Evolutionary conservation across 2,113 vertebrate species (phyloP).

Genomic region (Hydrochoerus hydrochaeris): DNA sequence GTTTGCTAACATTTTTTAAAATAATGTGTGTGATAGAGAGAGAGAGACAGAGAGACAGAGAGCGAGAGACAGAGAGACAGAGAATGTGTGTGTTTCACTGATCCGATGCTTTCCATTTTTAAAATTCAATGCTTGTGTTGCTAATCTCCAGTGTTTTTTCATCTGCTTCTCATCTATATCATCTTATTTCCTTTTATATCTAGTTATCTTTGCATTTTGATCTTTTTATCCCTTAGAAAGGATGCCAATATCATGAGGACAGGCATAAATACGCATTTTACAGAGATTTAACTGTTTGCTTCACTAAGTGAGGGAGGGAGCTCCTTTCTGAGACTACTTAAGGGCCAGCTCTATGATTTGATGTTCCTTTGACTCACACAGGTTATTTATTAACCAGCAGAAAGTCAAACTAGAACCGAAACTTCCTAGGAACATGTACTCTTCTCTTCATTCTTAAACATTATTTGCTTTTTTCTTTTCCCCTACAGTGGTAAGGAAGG

Average conservation of each 20-base stretch:
- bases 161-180: background rate
- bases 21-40: background rate
- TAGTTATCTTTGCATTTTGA: background rate
- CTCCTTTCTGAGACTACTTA: background rate
- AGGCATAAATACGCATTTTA: background rate
- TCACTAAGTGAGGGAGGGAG: background rate
- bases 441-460: background rate
- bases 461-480: background rate
- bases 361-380: background rate
- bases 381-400: background rate
- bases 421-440: background rate
- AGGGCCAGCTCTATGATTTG: background rate
- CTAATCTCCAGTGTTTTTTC: background rate
- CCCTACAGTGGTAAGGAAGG: background rate
- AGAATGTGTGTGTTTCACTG: background rate
- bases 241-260: background rate
- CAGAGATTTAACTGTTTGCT: background rate
- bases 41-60: too few relatives aligned
- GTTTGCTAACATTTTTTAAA: background rate
- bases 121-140: background rate
- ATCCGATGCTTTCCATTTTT: background rate
- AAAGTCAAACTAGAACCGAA: background rate
- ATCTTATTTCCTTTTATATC: background rate
- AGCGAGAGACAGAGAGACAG: too few relatives aligned
- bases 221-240: background rate